phyloP scores from a whole-genome alignment of 92 coral and sea anemone species.

The Actinernus sp. region DNA sequence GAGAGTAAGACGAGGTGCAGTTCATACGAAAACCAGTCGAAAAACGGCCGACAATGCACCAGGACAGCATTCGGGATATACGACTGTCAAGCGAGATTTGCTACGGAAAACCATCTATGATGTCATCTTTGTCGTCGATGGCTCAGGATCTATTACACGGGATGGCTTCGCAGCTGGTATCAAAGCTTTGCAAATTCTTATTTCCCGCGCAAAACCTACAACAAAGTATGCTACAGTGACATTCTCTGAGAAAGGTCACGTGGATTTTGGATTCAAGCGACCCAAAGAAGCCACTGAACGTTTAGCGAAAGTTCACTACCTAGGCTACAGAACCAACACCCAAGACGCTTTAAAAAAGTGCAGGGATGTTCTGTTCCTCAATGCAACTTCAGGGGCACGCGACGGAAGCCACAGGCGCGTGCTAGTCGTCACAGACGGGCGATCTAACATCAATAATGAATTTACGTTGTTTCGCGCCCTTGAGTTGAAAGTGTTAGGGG shows the following conservation, averaged over 20 bases:
- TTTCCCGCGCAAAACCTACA: constrained; percentile 45
- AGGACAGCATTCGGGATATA: too few species aligned
- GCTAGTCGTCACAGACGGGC: constrained; percentile 81
- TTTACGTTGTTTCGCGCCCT: constrained; percentile 68
- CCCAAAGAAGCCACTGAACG: constrained; percentile 19
- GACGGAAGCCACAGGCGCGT: constrained; percentile 48
- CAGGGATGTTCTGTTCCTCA: constrained; percentile 38
- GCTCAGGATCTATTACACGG: constrained; percentile 67
- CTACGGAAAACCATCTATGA: constrained; percentile 34
- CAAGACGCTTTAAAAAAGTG: constrained; percentile 69
- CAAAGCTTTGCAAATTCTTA: constrained; percentile 48
- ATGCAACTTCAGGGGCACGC: constrained; percentile 46
- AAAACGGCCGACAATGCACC: neutral
- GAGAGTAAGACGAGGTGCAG: constrained; percentile 9
- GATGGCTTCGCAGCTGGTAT: constrained; percentile 53
- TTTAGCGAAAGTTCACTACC: constrained; percentile 9
- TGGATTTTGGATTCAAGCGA: constrained; percentile 42
- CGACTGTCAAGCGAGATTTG: neutral
- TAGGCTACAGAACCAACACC: constrained; percentile 68
- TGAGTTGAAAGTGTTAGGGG: constrained; percentile 47
- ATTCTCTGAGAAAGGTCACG: constrained; percentile 48
- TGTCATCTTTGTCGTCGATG: constrained; percentile 64
- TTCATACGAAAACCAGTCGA: neutral
- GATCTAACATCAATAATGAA: constrained; percentile 64
- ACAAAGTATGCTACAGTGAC: constrained; percentile 56